These are phyloP conservation scores for Pachyramphus minor DNA, from an alignment of 2,113 vertebrate genomes.

Conservation along the genomic window DNA sequence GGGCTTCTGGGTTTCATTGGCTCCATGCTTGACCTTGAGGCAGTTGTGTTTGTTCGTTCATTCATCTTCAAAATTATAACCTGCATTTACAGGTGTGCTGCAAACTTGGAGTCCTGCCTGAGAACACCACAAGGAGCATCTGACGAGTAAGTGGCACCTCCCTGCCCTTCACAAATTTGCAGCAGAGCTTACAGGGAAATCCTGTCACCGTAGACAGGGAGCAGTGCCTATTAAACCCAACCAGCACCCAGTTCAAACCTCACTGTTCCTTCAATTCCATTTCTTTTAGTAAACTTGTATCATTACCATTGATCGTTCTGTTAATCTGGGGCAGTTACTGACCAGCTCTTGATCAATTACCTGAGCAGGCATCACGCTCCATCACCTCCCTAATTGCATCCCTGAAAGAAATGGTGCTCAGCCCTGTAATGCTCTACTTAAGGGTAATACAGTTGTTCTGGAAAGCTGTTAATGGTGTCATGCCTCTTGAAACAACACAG, in stretches of 20 bases:
- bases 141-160: background rate
- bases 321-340: background rate
- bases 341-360: background rate
- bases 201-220: background rate
- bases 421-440: background rate
- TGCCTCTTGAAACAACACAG: background rate
- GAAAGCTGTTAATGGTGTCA: background rate
- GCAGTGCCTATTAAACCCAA: background rate
- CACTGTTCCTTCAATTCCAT: background rate
- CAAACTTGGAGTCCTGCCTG: background rate
- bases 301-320: background rate
- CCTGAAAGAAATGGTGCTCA: background rate
- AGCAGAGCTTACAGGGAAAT: background rate
- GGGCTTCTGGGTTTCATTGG: background rate
- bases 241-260: fast-evolving
- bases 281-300: background rate
- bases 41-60: background rate
- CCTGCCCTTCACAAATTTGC: background rate
- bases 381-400: background rate
- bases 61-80: background rate
- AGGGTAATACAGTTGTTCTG: background rate
- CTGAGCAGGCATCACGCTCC: background rate
- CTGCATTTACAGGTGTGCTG: background rate
- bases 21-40: background rate
- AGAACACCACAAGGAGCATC: background rate